phyloP scores from a whole-genome alignment of 92 coral and sea anemone species.

The Plumapathes pennacea region DNA sequence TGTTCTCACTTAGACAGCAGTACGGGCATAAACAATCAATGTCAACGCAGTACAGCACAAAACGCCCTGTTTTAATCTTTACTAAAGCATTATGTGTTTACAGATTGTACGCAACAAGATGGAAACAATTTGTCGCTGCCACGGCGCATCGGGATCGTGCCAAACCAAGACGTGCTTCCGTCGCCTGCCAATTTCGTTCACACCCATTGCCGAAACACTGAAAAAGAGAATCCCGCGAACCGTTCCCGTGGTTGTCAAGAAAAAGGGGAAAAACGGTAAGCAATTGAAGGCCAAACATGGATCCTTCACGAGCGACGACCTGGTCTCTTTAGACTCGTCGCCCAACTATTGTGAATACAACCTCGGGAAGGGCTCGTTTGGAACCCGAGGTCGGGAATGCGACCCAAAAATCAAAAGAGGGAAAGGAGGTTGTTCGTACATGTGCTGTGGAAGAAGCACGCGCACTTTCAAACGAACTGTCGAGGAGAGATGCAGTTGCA shows the following conservation, averaged over 20 bases:
- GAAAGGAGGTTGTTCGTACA: constrained; percentile 70
- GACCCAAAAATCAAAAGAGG: constrained; percentile 43
- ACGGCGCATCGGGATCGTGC: constrained; percentile 79
- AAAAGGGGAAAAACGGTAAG: constrained; percentile 20
- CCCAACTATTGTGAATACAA: constrained; percentile 65
- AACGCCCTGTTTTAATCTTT: too few relatives aligned
- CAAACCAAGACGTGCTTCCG: constrained; percentile 72
- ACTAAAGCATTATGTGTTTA: too few relatives aligned
- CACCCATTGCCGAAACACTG: constrained; percentile 45
- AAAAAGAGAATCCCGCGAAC: constrained; percentile 44
- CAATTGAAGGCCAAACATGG: constrained; percentile 17
- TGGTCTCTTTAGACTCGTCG: constrained; percentile 39
- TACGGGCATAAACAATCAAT: too few relatives aligned
- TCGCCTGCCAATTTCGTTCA: constrained; percentile 67
- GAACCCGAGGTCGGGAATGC: constrained; percentile 69
- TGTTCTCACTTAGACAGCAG: too few relatives aligned
- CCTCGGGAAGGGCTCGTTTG: constrained; percentile 45
- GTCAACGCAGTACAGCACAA: too few relatives aligned
- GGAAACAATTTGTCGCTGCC: constrained; percentile 77
- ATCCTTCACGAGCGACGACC: constrained; percentile 39
- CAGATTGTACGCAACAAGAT: constrained; percentile 86
- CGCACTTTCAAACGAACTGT: constrained; percentile 11
- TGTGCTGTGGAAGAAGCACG: constrained; percentile 87
- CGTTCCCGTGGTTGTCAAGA: constrained; percentile 38
- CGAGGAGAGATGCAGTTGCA: constrained; percentile 57